Percentiles rank a stretch among this genome's conserved stretches.
Evolutionary conservation across 1,140 invertebrate species (phyloP).

Genomic region (Drosophila asahinai): DNA sequence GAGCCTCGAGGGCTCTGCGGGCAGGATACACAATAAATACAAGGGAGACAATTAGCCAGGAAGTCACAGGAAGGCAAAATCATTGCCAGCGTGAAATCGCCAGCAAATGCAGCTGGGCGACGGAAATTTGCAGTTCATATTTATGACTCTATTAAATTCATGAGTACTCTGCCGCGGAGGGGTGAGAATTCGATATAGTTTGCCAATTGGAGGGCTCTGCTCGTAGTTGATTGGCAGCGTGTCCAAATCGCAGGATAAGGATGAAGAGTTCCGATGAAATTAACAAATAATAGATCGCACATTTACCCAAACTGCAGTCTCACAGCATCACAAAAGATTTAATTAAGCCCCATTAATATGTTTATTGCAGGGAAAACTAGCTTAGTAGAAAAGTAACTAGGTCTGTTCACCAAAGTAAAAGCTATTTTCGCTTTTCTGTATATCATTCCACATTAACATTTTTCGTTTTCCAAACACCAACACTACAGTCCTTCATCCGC

Average conservation of each 20-base stretch:
- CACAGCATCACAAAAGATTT: background rate
- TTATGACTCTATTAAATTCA: conserved; percentile 76
- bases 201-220: conserved; percentile 21
- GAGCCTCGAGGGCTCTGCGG: conserved; percentile 45
- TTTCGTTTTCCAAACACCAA: background rate
- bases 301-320: background rate
- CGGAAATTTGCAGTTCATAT: conserved; percentile 61
- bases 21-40: conserved; percentile 49
- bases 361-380: background rate
- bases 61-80: conserved; percentile 47
- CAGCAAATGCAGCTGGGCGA: conserved; percentile 70
- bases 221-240: conserved; percentile 66
- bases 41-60: conserved; percentile 46
- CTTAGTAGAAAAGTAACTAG: background rate
- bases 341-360: background rate
- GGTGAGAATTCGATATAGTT: conserved; percentile 21
- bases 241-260: conserved; percentile 30
- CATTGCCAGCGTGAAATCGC: conserved; percentile 67
- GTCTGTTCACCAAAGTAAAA: background rate
- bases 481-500: background rate
- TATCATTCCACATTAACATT: background rate
- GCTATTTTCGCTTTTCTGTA: background rate
- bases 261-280: conserved; percentile 39
- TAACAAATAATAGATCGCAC: conserved; percentile 23
- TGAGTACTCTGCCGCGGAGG: conserved; percentile 26